Evolutionary conservation across 2,113 vertebrate species (phyloP), one percentile per base, ranked within the genome.

Genomic region (Carassius auratus): DNA sequence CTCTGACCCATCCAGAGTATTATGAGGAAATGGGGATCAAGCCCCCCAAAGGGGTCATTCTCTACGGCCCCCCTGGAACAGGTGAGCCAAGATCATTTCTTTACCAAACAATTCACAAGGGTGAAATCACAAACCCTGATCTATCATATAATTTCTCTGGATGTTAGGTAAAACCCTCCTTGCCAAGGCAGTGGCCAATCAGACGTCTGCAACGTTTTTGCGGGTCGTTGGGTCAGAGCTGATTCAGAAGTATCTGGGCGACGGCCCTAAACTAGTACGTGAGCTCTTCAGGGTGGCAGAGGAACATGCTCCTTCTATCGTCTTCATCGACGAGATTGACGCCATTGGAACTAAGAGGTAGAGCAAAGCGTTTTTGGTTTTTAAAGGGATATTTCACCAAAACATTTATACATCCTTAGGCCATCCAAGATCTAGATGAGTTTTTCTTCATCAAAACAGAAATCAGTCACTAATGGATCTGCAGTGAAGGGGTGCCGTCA

Each of bases 11-110:
- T 81, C 98, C 98, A 74, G 98, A 99, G 14, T 99, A 99, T 88
- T 99, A 99, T 1, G 98, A 99, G 88, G 98, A 99, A 88, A 99
- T 99, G 98, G 98, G 98, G 10, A 99, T 99, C 71, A 99, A 99
- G 85, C 98, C 98, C 45, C 98, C 98, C 3, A 99, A 99, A 90
- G 98, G 98, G 75, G 98, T 99, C 86, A 99, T 99, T 92, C 93
- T 99, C 1, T 99, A 99, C 0, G 98, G 98, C 0, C 93, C 97
- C 0, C 98, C 98, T 45, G 98, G 98, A 90, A 99, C 98, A 96
- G 98, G 98, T 98, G 89, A 59, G 14, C 55, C 0, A 57, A 23
- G n/a, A 62, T 62, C 61, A 8, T 23, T 62, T 62, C 8, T 26
- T 26, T 26, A 64, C 62, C 62, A n/a, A 21, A n/a, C 10, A 26